Evolutionary conservation across 2,888 invertebrate genomes (phyloP).

Genomic region (Copidosoma aretas): DNA sequence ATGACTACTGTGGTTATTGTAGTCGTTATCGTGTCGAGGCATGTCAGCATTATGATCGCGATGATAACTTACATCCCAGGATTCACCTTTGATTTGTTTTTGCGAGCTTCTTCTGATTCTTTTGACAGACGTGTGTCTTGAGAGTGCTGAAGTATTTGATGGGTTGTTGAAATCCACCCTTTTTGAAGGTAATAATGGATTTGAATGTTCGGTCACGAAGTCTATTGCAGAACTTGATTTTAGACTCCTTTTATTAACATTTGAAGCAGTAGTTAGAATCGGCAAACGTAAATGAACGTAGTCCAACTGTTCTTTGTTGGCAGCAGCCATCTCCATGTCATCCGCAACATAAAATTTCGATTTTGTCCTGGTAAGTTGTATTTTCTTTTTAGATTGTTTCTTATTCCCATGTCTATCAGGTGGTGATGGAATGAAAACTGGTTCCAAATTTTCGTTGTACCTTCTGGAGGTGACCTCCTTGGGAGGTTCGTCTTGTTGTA

Average conservation of each 20-base stretch:
- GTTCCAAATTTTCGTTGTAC: slow-evolving; percentile 71
- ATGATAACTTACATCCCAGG: slow-evolving; percentile 25
- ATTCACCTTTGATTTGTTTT: slow-evolving; percentile 30
- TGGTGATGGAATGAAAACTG: slow-evolving; percentile 83
- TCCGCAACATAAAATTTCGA: slow-evolving; percentile 58
- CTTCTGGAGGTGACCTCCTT: slow-evolving; percentile 32
- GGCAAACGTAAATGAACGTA: slow-evolving; percentile 74
- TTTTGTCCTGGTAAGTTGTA: slow-evolving; percentile 26
- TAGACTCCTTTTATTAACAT: slow-evolving; percentile 56
- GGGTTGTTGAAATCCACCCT: no score
- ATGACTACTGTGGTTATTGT: background rate
- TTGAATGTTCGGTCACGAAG: slow-evolving; percentile 49
- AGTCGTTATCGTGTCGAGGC: background rate
- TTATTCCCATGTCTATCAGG: slow-evolving; percentile 66
- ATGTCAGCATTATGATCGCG: slow-evolving; percentile 33
- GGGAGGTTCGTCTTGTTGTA: slow-evolving; percentile 9
- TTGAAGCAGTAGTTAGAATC: slow-evolving; percentile 62
- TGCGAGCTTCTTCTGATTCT: slow-evolving; percentile 57
- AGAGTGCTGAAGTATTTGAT: background rate
- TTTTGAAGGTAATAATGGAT: slow-evolving; percentile 62
- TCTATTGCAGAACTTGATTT: slow-evolving; percentile 47
- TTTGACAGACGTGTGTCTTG: background rate
- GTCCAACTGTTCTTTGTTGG: slow-evolving; percentile 60
- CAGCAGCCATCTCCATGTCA: slow-evolving; percentile 75
- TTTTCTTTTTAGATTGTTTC: slow-evolving; percentile 48